A percentile compares a stretch with the other conserved stretches of the same genome.
Evolutionary conservation across 2,888 invertebrate genomes (phyloP).

Genomic region (Ennomos erosarius): DNA sequence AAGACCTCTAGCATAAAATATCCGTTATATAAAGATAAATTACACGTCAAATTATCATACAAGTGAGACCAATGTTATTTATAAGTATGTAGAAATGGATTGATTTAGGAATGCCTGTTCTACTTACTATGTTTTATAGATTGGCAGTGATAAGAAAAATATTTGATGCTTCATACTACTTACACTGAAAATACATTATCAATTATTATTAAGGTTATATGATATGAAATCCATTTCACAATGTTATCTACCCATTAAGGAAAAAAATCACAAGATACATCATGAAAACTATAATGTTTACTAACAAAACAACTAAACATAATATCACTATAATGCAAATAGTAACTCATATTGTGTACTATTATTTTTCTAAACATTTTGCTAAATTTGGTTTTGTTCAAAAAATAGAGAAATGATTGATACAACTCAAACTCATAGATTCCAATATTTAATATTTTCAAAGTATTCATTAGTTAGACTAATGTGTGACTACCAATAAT

Average conservation of each 20-base stretch:
- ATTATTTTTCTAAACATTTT: constrained; percentile 62
- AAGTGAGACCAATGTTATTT: constrained; percentile 78
- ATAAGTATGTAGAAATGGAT: constrained; percentile 68
- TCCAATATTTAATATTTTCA: constrained; percentile 53
- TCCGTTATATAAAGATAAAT: constrained; percentile 77
- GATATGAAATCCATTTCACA: constrained; percentile 64
- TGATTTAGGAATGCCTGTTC: constrained; percentile 68
- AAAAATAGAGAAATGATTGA: constrained; percentile 65
- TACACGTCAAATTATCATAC: constrained; percentile 79
- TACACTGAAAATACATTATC: constrained; percentile 40
- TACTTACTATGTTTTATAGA: constrained; percentile 57
- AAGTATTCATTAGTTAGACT: constrained; percentile 71
- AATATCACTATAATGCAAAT: constrained; percentile 76
- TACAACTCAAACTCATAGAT: constrained; percentile 58
- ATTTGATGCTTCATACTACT: constrained; percentile 39
- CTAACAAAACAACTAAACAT: constrained; percentile 68
- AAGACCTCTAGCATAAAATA: constrained; percentile 77
- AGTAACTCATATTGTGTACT: constrained; percentile 65
- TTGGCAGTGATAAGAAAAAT: constrained; percentile 73
- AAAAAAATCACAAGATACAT: constrained; percentile 71
- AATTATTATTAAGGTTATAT: constrained; percentile 40
- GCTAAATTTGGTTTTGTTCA: constrained; percentile 63
- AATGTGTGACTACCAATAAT: constrained; percentile 62
- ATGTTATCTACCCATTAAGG: constrained; percentile 63
- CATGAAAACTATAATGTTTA: constrained; percentile 60